A percentile compares a stretch with the other conserved stretches of the same genome.
These are phyloP conservation scores for Holcopasites calliopsidis DNA, from an alignment of 1,140 invertebrate genomes.

Conservation along the genomic window DNA sequence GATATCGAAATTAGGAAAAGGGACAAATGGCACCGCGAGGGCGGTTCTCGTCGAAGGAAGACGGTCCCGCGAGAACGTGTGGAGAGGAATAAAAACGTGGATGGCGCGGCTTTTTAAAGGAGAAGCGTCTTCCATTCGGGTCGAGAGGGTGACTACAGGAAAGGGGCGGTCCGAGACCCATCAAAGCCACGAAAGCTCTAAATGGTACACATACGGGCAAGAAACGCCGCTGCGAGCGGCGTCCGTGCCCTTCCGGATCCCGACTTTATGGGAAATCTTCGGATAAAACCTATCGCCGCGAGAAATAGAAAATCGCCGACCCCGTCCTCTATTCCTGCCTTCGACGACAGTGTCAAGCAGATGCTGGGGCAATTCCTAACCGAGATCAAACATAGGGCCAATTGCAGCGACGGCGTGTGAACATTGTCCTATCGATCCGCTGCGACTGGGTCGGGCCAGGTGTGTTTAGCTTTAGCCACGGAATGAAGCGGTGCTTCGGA, in stretches of 20 bases:
- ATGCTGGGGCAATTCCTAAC: constrained; percentile 9
- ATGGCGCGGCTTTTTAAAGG: constrained; percentile 58
- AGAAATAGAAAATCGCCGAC: constrained; percentile 10
- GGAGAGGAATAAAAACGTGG: constrained; percentile 49
- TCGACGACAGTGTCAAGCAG: neutral
- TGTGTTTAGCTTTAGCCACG: neutral
- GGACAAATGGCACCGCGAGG: constrained; percentile 6
- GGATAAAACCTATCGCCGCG: constrained; percentile 37
- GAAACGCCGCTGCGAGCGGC: constrained; percentile 48
- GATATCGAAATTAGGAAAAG: no score
- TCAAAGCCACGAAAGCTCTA: constrained; percentile 72
- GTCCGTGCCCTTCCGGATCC: constrained; percentile 67
- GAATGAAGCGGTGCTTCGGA: neutral
- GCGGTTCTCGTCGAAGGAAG: constrained; percentile 15
- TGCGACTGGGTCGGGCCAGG: neutral
- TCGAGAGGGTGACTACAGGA: constrained; percentile 66
- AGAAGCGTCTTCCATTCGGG: constrained; percentile 35
- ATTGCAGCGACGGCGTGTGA: constrained; percentile 22
- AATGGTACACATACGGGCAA: constrained; percentile 66
- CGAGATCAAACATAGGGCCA: constrained; percentile 38
- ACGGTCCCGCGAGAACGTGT: constrained; percentile 28
- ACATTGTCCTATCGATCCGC: constrained; percentile 25
- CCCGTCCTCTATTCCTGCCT: neutral
- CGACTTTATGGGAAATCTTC: constrained; percentile 58
- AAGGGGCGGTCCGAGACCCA: constrained; percentile 74